Percentiles rank a stretch among this genome's conserved stretches.
Conservation (phyloP, 2,797 vertebrate species). For the Arvicola amphibius region DNA sequence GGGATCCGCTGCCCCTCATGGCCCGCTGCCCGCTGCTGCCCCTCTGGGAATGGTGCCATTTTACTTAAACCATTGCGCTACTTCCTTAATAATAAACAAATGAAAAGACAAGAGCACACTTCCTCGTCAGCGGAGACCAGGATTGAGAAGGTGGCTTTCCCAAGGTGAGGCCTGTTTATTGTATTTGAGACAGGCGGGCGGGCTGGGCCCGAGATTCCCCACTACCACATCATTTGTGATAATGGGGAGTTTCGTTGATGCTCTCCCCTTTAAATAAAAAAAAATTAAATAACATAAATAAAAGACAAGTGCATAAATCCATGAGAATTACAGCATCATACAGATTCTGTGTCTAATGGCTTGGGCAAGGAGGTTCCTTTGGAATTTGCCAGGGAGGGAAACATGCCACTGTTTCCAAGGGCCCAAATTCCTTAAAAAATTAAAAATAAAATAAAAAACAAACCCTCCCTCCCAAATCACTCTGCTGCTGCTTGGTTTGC, state of each 20-base stretch:
- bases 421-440: neutral
- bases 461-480: neutral
- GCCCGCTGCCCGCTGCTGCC: too few species aligned
- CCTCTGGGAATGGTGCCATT: too few species aligned
- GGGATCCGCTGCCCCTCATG: too few species aligned
- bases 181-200: neutral
- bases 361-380: neutral
- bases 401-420: neutral
- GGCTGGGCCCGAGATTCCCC: neutral
- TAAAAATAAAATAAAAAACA: too few species aligned
- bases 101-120: neutral
- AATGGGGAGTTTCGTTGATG: neutral
- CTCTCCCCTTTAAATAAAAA: neutral
- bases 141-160: neutral
- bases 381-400: neutral
- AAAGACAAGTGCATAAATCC: neutral
- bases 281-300: neutral
- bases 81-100: neutral
- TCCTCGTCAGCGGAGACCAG: neutral
- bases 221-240: neutral
- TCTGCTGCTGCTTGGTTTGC: neutral
- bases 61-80: too few species aligned
- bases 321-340: too few species aligned
- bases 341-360: neutral
- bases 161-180: neutral